Base-by-base conservation (phyloP, 1,140 invertebrate genomes). In the Ooceraea biroi region DNA sequence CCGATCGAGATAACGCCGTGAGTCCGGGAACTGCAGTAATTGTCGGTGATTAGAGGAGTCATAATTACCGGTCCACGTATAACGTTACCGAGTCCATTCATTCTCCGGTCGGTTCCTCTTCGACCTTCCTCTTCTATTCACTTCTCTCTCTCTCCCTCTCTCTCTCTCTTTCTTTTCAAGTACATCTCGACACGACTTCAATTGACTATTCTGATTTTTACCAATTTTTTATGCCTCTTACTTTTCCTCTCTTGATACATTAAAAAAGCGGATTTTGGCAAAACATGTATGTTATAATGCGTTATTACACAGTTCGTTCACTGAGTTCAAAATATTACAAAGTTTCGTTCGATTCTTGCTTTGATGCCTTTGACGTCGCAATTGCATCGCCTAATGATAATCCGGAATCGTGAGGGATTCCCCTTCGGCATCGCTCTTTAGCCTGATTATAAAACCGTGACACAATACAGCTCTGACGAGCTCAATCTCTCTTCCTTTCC, bases 11-110 rank as follows among this genome's bases (percentile, higher is more conserved):
- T 93, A 93, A 92, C 88, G 88, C 89, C 90, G 90, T 89, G 89
- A 91, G 90, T 83, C 88, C 88, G 91, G 91, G 92, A 92, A 92
- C 92, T 91, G 91, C 91, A 87, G 91, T 93, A 93, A 93, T 92
- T 91, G 92, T 91, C 92, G 91, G 88, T 92, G 91, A 93, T 93
- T 92, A 93, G 92, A 93, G 91, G 91, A 93, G 91, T 93, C 91
- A 93, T 93, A 93, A 93, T 93, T 93, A 92, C 91, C 89, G 89
- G 90, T 84, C 88, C 90, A 85, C 87, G 90, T 90, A 91, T 91
- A 92, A 91, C 91, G 89, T 93, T 92, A 91, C 90, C 80, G 80
- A 83, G 88, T 92, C 86, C 89, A 92, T 93, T 93, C 90, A 91
- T 93, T 91, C 87, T 80, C 84, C 72, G 60, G 65, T 84, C 76